phyloP scores from a whole-genome alignment of 2,113 vertebrate genomes.

The Cepphus grylle region DNA sequence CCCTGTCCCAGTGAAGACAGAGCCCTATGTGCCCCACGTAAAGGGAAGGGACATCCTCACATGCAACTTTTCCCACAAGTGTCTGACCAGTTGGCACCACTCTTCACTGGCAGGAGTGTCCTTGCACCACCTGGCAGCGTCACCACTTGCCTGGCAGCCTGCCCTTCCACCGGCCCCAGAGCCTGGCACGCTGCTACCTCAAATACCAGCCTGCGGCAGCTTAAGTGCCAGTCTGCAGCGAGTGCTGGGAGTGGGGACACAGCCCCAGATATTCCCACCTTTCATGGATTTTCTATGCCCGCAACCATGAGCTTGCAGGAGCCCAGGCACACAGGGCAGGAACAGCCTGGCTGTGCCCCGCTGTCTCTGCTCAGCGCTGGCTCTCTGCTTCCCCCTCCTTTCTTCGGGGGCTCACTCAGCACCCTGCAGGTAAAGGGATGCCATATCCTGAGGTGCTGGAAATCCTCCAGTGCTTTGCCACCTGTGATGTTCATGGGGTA shows the following conservation, averaged over 20 bases:
- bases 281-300: fast-evolving
- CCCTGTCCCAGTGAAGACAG: neutral
- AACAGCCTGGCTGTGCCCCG: neutral
- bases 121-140: fast-evolving
- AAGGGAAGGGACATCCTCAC: neutral
- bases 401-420: neutral
- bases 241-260: neutral
- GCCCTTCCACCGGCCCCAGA: fast-evolving
- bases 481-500: fast-evolving
- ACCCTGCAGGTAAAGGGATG: neutral
- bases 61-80: neutral
- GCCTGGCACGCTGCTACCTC: neutral
- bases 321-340: fast-evolving
- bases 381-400: neutral
- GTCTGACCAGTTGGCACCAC: neutral
- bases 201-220: neutral
- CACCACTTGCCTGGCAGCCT: neutral
- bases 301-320: neutral
- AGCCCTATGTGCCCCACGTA: neutral
- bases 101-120: neutral
- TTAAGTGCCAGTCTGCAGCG: neutral
- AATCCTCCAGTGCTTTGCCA: neutral
- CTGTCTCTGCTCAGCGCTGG: neutral
- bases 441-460: neutral
- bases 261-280: neutral